A percentile compares a stretch with the other conserved stretches of the same genome.
Evolutionary conservation across 2,113 vertebrate genomes (phyloP).

Genomic region (Uropsilus gracilis): DNA sequence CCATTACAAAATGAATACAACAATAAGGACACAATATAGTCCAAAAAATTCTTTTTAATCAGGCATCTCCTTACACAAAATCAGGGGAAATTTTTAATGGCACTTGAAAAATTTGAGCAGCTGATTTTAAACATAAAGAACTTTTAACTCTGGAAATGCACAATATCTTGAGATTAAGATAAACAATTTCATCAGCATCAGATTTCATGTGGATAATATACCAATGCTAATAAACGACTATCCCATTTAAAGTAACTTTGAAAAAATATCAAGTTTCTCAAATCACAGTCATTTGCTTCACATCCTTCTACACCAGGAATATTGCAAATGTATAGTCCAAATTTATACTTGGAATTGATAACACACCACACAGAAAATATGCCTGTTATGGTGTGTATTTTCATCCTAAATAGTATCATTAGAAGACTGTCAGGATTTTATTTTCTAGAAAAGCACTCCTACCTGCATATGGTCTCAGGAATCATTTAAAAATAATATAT

Average conservation of each 20-base stretch:
- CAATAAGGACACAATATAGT: neutral
- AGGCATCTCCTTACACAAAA: neutral
- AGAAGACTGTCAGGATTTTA: neutral
- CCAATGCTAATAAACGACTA: neutral
- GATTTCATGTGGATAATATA: neutral
- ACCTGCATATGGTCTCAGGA: neutral
- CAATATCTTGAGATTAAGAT: neutral
- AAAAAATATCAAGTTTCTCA: neutral
- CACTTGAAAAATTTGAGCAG: neutral
- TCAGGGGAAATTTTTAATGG: neutral
- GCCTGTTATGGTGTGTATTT: neutral
- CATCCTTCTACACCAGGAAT: neutral
- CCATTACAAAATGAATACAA: neutral
- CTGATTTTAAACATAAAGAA: slow-evolving; percentile 2
- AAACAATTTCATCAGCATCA: neutral
- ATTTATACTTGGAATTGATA: slow-evolving; percentile 12
- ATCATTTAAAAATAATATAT: neutral
- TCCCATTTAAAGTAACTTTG: neutral
- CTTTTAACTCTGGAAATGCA: neutral
- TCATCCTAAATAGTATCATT: neutral
- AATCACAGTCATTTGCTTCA: neutral
- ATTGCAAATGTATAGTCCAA: neutral
- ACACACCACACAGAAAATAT: neutral
- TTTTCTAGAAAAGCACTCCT: neutral
- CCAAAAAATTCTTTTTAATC: neutral